Evolutionary conservation across 2,113 vertebrate genomes (phyloP).

Genomic region (Chrysochloris asiatica): DNA sequence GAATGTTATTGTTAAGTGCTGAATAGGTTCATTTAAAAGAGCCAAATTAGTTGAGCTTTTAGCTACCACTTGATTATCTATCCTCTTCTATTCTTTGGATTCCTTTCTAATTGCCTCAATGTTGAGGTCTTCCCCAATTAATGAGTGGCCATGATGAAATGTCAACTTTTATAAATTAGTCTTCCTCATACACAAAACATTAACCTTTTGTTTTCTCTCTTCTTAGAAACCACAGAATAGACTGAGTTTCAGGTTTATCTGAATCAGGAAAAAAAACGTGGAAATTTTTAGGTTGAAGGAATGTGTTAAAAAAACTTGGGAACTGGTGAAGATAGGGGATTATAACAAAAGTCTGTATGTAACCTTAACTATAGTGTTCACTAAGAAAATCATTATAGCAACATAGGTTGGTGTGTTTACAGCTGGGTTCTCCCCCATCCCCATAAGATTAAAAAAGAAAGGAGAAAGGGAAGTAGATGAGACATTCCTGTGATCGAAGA

Average conservation of each 20-base stretch:
- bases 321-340: constrained; percentile 59
- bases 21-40: constrained; percentile 25
- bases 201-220: not conserved
- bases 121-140: not conserved
- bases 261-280: constrained; percentile 56
- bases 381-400: constrained; percentile 74
- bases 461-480: constrained; percentile 76
- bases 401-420: constrained; percentile 66
- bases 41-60: not conserved
- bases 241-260: constrained; percentile 35
- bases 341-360: constrained; percentile 62
- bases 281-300: constrained; percentile 49
- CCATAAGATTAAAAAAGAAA: constrained; percentile 73
- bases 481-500: constrained; percentile 68
- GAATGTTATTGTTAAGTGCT: no score
- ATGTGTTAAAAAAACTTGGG: constrained; percentile 33
- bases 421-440: not conserved
- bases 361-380: constrained; percentile 63
- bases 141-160: not conserved
- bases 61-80: not conserved
- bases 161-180: not conserved
- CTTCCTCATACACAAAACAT: constrained; percentile 1
- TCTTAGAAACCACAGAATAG: constrained; percentile 30
- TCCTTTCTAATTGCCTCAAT: constrained; percentile 4
- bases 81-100: not conserved